Conservation (phyloP, 1,140 invertebrate species). For the Oedothorax gibbosus region DNA sequence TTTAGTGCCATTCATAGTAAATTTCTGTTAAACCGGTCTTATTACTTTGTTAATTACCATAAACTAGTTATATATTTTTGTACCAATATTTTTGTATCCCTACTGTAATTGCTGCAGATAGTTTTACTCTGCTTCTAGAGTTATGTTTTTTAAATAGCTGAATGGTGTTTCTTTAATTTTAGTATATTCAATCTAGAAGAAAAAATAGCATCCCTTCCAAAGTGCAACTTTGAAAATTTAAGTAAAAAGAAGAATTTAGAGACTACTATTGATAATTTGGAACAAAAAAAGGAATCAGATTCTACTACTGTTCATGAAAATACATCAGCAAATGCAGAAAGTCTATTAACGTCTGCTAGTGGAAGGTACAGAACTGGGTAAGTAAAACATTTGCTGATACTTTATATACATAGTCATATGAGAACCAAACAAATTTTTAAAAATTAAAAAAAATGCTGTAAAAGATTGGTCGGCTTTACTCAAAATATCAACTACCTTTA, state of each 20-base stretch:
- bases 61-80: no score
- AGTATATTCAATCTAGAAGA: slow-evolving; percentile 87
- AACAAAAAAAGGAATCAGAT: neutral
- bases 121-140: no score
- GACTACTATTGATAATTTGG: slow-evolving; percentile 9
- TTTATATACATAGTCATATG: neutral
- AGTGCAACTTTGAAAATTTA: slow-evolving; percentile 63
- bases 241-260: slow-evolving; percentile 55
- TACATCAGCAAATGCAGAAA: slow-evolving; percentile 21
- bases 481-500: no score
- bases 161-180: slow-evolving; percentile 56
- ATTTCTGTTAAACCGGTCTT: no score
- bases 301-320: slow-evolving; percentile 25
- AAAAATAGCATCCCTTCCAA: slow-evolving; percentile 85
- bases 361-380: slow-evolving; percentile 66
- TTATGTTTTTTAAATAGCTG: neutral
- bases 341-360: slow-evolving; percentile 39
- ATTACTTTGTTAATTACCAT: no score
- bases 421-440: neutral
- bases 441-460: no score
- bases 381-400: slow-evolving; percentile 1
- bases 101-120: no score
- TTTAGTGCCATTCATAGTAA: no score
- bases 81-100: no score
- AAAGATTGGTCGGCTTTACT: no score